A percentile compares a stretch with the other conserved stretches of the same genome.
Evolutionary conservation across 2,888 invertebrate species (phyloP).

Genomic region (Phlogophora meticulosa): DNA sequence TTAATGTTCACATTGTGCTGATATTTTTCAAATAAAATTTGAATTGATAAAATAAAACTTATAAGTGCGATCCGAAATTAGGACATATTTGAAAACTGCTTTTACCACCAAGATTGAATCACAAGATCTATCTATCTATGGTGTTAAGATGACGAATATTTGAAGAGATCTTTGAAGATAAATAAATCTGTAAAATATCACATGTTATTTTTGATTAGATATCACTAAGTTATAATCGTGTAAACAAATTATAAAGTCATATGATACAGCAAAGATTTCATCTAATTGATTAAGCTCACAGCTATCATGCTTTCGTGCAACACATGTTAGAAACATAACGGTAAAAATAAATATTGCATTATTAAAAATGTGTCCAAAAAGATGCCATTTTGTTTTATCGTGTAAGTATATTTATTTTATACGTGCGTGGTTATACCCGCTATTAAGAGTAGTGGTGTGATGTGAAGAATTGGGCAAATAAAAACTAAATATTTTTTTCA

Average conservation of each 20-base stretch:
- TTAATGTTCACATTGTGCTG: not conserved
- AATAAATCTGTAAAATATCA: conserved; percentile 16
- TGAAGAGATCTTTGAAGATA: conserved; percentile 2
- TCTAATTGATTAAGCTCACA: conserved; percentile 60
- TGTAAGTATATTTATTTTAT: no score
- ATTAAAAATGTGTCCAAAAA: not conserved
- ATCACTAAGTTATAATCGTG: conserved; percentile 11
- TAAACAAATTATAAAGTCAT: conserved; percentile 49
- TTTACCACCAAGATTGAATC: not conserved
- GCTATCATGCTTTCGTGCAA: conserved; percentile 62
- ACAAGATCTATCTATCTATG: not conserved
- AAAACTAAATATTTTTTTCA: no score
- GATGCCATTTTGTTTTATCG: conserved; percentile 1
- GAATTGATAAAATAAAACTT: not conserved
- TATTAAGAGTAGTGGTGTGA: no score
- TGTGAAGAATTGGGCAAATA: no score
- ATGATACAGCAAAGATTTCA: conserved; percentile 51
- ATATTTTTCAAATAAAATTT: not conserved
- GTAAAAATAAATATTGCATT: conserved; percentile 46
- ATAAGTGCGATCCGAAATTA: not conserved
- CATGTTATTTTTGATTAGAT: conserved; percentile 49
- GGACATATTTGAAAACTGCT: not conserved
- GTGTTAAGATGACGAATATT: conserved; percentile 5
- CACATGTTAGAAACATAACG: conserved; percentile 64
- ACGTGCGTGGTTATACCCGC: no score